phyloP scores from a whole-genome alignment of 2,888 invertebrate genomes.

The Papilio elwesi region DNA sequence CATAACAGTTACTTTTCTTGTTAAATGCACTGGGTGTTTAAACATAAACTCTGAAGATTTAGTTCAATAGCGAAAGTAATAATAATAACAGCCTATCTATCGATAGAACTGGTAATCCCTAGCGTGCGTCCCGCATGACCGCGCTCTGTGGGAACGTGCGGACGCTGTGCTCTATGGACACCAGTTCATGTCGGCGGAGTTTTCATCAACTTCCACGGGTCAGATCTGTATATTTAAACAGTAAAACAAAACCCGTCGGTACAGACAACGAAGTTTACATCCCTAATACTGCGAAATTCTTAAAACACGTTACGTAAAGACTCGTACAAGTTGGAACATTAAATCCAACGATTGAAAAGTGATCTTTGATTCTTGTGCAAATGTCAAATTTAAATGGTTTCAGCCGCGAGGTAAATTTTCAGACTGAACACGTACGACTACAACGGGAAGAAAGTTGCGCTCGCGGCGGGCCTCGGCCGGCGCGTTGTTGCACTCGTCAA shows the following conservation, averaged over 20 bases:
- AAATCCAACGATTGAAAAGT: conserved; percentile 8
- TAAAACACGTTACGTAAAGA: not conserved
- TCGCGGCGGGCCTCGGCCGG: not conserved
- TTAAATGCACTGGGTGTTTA: no score
- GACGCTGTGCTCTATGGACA: not conserved
- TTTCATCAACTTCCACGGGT: not conserved
- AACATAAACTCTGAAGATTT: no score
- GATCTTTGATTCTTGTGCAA: conserved; percentile 11
- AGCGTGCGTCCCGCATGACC: conserved; percentile 49
- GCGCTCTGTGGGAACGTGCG: conserved; percentile 35
- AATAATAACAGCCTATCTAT: not conserved
- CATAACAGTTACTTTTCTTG: no score
- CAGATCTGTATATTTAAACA: not conserved
- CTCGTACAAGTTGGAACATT: not conserved
- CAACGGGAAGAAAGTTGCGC: conserved; percentile 28
- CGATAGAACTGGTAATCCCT: conserved; percentile 35
- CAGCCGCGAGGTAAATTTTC: not conserved
- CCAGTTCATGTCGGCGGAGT: not conserved
- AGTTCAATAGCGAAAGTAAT: no score
- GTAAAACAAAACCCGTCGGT: no score
- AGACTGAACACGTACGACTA: conserved; percentile 26
- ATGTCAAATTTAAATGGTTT: conserved; percentile 13
- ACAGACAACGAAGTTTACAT: no score
- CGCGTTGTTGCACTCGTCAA: conserved; percentile 26
- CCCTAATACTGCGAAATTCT: not conserved